Conservation (phyloP, 2,888 invertebrate species). For the Platycheirus rosarum region DNA sequence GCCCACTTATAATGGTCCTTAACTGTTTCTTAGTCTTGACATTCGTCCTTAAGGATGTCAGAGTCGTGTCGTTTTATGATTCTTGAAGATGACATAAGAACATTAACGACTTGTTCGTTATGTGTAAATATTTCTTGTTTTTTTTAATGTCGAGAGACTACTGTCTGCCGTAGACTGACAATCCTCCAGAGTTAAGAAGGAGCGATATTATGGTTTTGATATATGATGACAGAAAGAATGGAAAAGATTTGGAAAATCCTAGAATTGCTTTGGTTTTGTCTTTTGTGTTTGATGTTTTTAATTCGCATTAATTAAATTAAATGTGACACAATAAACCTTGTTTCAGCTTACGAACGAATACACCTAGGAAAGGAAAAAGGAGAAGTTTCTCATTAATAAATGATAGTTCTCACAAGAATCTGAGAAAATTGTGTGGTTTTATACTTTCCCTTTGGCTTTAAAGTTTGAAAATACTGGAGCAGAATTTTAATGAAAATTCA, state of each 20-base stretch:
- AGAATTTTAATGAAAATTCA: too few relatives aligned
- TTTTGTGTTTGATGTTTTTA: too few relatives aligned
- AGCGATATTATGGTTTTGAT: neutral
- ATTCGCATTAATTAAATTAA: too few relatives aligned
- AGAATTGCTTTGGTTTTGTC: neutral
- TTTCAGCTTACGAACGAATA: too few relatives aligned
- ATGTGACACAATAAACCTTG: too few relatives aligned
- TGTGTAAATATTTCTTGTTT: constrained; percentile 7
- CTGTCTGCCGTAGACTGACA: constrained; percentile 2
- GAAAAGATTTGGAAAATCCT: neutral
- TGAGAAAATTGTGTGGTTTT: too few relatives aligned
- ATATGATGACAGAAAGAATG: neutral
- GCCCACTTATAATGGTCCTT: constrained; percentile 2
- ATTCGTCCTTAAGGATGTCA: constrained; percentile 1
- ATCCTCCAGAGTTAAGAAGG: neutral
- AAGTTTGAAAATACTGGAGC: too few relatives aligned
- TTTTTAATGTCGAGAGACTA: constrained; percentile 12
- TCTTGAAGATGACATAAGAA: constrained; percentile 17
- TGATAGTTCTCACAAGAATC: too few relatives aligned
- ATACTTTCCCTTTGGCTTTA: too few relatives aligned
- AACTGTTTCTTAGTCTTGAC: neutral
- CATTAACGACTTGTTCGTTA: constrained; percentile 23
- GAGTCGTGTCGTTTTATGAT: constrained; percentile 13
- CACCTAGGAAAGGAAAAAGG: too few relatives aligned
- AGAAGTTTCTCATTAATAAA: too few relatives aligned